These are phyloP conservation scores for Callipepla californica DNA, from an alignment of 2,113 vertebrate species.

Conservation along the genomic window DNA sequence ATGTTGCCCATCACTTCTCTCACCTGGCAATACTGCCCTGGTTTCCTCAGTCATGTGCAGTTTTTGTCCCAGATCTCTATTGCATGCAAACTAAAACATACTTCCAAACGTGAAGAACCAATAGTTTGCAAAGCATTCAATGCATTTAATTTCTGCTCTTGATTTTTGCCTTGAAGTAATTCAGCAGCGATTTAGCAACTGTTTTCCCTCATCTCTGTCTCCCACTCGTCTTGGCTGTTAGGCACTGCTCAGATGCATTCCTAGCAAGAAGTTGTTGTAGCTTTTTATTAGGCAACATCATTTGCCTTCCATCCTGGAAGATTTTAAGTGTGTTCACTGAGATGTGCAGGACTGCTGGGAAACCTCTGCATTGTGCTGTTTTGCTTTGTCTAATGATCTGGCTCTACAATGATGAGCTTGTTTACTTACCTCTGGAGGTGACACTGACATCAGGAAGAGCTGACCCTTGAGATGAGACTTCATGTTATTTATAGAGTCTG, in stretches of 20 bases:
- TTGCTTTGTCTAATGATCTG: not conserved
- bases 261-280: not conserved
- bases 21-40: too few relatives aligned
- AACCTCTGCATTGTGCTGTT: not conserved
- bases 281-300: not conserved
- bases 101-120: not conserved
- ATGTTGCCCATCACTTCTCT: not conserved
- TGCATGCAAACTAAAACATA: not conserved
- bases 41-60: not conserved
- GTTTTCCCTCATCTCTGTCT: not conserved
- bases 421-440: not conserved
- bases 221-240: not conserved
- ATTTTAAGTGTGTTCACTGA: not conserved
- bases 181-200: not conserved
- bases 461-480: not conserved
- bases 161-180: not conserved
- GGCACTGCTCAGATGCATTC: not conserved
- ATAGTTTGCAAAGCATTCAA: not conserved
- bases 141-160: not conserved
- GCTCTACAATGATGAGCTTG: accelerated
- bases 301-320: not conserved
- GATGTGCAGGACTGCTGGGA: not conserved
- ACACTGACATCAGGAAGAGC: not conserved
- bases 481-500: not conserved
- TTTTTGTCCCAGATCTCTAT: not conserved